Percentiles rank a stretch among this genome's conserved stretches.
Evolutionary conservation across 92 coral and sea anemone species (phyloP).

Genomic region (Zoanthus gigantus): DNA sequence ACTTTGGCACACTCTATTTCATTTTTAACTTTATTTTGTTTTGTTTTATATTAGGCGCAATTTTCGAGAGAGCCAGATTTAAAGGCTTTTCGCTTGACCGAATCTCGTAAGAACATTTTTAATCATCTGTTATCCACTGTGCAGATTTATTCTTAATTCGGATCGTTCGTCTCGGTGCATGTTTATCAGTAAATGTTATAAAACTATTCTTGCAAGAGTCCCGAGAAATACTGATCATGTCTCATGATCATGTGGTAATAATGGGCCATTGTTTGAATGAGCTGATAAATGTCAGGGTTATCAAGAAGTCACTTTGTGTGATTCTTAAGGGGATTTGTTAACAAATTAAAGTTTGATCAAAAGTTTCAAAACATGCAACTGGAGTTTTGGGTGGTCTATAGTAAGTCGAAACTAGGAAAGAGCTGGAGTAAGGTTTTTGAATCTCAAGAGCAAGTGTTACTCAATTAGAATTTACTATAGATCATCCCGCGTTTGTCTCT

Average conservation of each 20-base stretch:
- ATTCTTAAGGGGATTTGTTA: background rate
- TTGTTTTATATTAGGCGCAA: background rate
- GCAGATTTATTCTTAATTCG: background rate
- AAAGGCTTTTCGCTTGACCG: background rate
- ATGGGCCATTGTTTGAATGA: slow-evolving; percentile 5
- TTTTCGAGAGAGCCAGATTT: slow-evolving; percentile 5
- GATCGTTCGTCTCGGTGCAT: background rate
- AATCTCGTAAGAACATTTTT: slow-evolving; percentile 8
- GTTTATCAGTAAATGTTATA: slow-evolving; percentile 1
- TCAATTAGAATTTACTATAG: too few species aligned
- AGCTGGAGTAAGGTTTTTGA: too few species aligned
- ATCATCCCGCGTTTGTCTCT: too few species aligned
- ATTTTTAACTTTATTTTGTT: background rate
- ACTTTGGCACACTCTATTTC: background rate
- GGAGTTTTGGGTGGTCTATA: too few species aligned
- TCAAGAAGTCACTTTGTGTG: background rate
- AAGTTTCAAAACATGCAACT: too few species aligned
- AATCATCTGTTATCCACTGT: background rate
- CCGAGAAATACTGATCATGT: background rate
- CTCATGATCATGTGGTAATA: background rate
- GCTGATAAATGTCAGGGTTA: background rate
- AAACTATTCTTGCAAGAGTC: background rate
- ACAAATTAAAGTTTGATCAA: too few species aligned
- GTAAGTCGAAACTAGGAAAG: too few species aligned
- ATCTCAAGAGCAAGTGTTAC: too few species aligned